Base-by-base conservation (phyloP, 2,113 vertebrate species). In the Abramis brama region DNA sequence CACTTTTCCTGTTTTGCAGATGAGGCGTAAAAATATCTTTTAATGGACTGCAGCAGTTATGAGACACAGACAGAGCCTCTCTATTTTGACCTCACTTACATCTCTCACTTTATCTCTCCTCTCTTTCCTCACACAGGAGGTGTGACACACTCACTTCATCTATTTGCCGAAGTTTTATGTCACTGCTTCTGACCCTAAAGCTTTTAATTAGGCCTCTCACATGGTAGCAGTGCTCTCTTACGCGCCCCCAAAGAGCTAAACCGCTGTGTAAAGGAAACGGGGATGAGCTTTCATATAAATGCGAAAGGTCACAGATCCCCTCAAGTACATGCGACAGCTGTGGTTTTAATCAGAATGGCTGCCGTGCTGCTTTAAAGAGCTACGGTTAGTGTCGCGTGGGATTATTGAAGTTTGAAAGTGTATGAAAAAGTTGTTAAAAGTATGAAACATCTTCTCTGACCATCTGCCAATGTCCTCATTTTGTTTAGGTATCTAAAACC, bases 141-240 rank as follows among this genome's bases (percentile, higher is more conserved):
- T 62, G 23, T 8, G 59, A 80, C 2, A 19, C 43, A 83, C 71
- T 80, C 21, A 30, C 47, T 64, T 55, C 23, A 13, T 62, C 71
- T 33, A 50, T 87, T 83, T 36, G 66, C 45, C 1, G 39, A 50
- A 84, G 83, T 79, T 86, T 89, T 85, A 86, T 87, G 80, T 79
- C 25, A 9, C 83, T 76, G 73, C 43, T 84, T 55, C 21, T 19
- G 73, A 85, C 84, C 66, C 66, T 83, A 64, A 82, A 82, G 77
- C 77, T 87, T 88, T 89, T 91, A 91, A 89, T 91, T 87, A 88
- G 83, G 79, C 30, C 36, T 77, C 78, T 87, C 74, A 5, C 80
- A 60, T 84, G 25, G 77, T 73, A 70, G 33, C 52, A 23, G 85
- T 13, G 52, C 36, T 59, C n/a, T 47, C n/a, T 19, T n/a, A 64